Evolutionary conservation across 2,888 invertebrate genomes (phyloP), one percentile per base, ranked within the genome.

Genomic region (Cephalotes varians): DNA sequence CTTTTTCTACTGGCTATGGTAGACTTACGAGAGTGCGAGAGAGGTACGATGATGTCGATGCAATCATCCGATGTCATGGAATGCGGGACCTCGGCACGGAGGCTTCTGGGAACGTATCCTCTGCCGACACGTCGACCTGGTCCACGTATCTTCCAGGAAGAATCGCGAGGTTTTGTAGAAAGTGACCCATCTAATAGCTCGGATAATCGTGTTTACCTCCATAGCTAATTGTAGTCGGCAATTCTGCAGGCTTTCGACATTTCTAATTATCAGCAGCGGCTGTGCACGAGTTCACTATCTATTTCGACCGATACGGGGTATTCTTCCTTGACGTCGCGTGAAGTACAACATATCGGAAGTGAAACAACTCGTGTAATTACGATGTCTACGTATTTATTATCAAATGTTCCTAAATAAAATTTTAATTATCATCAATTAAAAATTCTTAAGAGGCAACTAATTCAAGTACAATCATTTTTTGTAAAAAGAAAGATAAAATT

Each of bases 31-130:
- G 73, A 49, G 64, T 6, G 25, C 12, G 67, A n/a, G 56, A 49
- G 79, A 44, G 31, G 47, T 21, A 34, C 21, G 51, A 34, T 58
- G 76, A 74, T 49, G 80, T 31, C 25, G 80, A 56, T 72, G 76
- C 67, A 83, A 89, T 89, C 88, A 89, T 86, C 88, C 83, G 88
- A 84, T 83, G 85, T 86, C 84, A 49, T 69, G 85, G 82, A 86
- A 81, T 82, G 88, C 73, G 62, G n/a, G 81, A 73, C 69, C 56
- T 28, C 54, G 44, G 54, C 58, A 76, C 44, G 74, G 18, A 40
- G 34, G 62, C 81, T 86, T 87, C 84, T 87, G 83, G 84, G 87
- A 88, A 87, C 79, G 84, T 87, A 84, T 91, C 86, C 84, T 88
- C 88, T 84, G 85, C 81, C 81, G 65, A 83, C 12, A 65, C 72